Percentiles rank a stretch among this genome's conserved stretches.
Evolutionary conservation across 2,113 vertebrate genomes (phyloP).

Genomic region (Dolichotis patagonum): DNA sequence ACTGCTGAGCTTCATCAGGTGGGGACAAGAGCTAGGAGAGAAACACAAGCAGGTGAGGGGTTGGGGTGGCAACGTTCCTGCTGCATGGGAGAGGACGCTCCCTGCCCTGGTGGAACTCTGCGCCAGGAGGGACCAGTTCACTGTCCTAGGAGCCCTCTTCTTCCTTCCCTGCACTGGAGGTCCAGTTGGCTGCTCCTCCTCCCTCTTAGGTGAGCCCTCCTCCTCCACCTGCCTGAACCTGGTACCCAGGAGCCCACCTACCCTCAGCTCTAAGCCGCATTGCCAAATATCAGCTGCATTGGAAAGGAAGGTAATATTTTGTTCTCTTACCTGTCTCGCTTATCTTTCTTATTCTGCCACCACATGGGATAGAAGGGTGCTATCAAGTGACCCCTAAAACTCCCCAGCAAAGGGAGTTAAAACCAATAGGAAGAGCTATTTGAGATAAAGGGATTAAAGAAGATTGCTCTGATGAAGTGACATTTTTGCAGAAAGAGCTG

Average conservation of each 20-base stretch:
- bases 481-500: neutral
- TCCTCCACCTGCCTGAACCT: neutral
- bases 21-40: neutral
- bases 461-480: neutral
- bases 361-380: neutral
- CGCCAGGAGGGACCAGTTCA: neutral
- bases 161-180: neutral
- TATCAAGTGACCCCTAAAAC: neutral
- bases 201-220: neutral
- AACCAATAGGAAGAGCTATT: neutral
- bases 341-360: neutral
- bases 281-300: neutral
- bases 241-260: neutral
- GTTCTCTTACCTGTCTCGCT: neutral
- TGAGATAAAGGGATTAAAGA: neutral
- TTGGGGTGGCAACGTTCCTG: neutral
- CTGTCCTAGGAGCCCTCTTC: neutral
- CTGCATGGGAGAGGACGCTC: fast-evolving
- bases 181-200: neutral
- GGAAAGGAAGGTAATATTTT: neutral
- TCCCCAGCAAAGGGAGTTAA: neutral
- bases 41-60: fast-evolving
- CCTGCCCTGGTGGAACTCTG: neutral
- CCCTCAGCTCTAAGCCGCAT: neutral
- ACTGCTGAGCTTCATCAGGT: too few species aligned